Evolutionary conservation across 1,140 invertebrate genomes (phyloP), one percentile per base, ranked within the genome.

Genomic region (Drosophila nebulosa): DNA sequence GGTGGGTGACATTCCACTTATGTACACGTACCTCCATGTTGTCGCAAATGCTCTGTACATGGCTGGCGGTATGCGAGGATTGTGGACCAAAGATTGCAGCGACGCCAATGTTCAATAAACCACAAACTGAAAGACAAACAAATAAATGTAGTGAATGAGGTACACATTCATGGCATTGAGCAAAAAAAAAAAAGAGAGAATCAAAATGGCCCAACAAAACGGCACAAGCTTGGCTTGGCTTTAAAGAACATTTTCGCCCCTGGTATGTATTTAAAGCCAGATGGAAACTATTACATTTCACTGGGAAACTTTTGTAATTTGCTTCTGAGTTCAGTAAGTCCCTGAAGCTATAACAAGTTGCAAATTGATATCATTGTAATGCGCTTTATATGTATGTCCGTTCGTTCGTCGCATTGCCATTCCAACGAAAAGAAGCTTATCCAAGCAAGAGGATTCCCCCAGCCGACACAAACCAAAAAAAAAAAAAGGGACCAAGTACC

Each of bases 31-130:
- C 92, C 92, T 99, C 97, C 95, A 98, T 97, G 14, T 97, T 97
- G 92, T 98, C 97, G 91, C 97, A 98, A 79, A 98, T 98, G 60
- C 97, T 97, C 92, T 99, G 97, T 12, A 98, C 97, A 92, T 98
- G 97, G 67, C 96, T 96, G 1, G 97, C 96, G 2, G 97, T 97
- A 55, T 97, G 96, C 0, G 95, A 94, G 36, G 96, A 97, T 90
- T 98, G 97, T 2, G 97, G 97, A 0, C 98, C 98, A 90, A 99
- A 98, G 85, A 99, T 97, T 21, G 97, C 97, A 3, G 97, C 97
- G 22, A 99, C 96, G 7, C 97, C 97, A 78, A 94, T 95, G 69
- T 95, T 93, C 60, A 98, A 92, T 68, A 98, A 93, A 75, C 97
- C 95, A 91, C 98, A 99, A 69, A 98, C 98, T 99, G 93, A 6